Percentiles rank a stretch among this genome's conserved stretches.
These are phyloP conservation scores for Sarcophaga subvicina DNA, from an alignment of 2,888 invertebrate genomes.

Conservation along the genomic window DNA sequence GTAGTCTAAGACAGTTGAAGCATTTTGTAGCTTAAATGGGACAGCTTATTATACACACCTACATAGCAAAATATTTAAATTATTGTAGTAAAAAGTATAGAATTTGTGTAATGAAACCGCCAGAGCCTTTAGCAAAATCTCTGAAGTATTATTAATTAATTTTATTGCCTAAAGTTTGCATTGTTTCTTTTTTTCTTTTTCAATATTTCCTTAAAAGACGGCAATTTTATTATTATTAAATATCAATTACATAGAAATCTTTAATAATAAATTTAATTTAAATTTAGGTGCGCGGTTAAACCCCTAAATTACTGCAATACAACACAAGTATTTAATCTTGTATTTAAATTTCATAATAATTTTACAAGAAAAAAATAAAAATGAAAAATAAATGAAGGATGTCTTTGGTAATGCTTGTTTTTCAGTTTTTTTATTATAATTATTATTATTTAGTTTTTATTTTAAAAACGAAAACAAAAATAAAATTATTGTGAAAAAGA, in stretches of 20 bases:
- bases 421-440: neutral
- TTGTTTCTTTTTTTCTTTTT: neutral
- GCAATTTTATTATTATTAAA: constrained; percentile 8
- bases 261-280: neutral
- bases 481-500: constrained; percentile 7
- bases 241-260: neutral
- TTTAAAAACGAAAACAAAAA: too few species aligned
- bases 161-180: neutral
- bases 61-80: too few species aligned
- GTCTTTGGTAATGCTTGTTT: neutral
- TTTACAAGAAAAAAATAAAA: neutral
- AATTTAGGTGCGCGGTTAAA: neutral
- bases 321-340: neutral
- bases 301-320: neutral
- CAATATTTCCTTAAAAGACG: neutral
- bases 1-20: too few species aligned
- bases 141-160: too few species aligned
- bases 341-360: neutral
- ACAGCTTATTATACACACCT: too few species aligned
- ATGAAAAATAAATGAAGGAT: too few species aligned
- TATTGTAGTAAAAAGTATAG: too few species aligned
- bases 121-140: too few species aligned
- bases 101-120: too few species aligned
- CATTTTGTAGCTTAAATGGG: too few species aligned
- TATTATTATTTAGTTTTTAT: too few species aligned